phyloP scores from a whole-genome alignment of 1,140 invertebrate species.

The Zaprionus davidi region DNA sequence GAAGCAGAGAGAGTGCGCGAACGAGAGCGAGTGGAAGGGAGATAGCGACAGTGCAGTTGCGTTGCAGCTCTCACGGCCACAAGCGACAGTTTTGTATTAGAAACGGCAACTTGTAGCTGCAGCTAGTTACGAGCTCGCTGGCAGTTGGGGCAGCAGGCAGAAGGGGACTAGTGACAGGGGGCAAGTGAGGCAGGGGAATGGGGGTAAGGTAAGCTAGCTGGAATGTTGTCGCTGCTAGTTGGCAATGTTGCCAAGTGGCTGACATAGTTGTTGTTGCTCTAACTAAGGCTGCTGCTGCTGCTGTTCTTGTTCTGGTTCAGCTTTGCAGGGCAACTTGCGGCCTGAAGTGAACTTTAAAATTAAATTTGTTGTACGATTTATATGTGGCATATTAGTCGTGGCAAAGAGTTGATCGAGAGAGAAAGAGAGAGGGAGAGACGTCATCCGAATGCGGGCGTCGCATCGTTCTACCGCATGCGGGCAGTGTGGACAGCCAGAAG shows the following conservation, averaged over 20 bases:
- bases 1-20: slow-evolving; percentile 9
- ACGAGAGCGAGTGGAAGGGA: slow-evolving; percentile 4
- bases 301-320: slow-evolving; percentile 26
- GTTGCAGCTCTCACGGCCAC: slow-evolving; percentile 71
- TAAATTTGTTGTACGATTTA: slow-evolving; percentile 74
- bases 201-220: slow-evolving; percentile 53
- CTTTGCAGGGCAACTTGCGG: slow-evolving; percentile 52
- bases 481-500: slow-evolving; percentile 16
- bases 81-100: slow-evolving; percentile 81
- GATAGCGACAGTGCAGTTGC: slow-evolving; percentile 44
- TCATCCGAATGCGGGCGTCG: slow-evolving; percentile 61
- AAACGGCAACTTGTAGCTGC: slow-evolving; percentile 78
- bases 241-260: slow-evolving; percentile 77
- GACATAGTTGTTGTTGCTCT: slow-evolving; percentile 71
- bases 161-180: not conserved
- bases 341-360: slow-evolving; percentile 74
- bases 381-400: slow-evolving; percentile 62
- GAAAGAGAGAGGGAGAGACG: slow-evolving; percentile 7
- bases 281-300: slow-evolving; percentile 37
- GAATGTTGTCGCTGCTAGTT: slow-evolving; percentile 80
- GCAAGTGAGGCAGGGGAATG: not conserved
- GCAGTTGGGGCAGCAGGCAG: no score
- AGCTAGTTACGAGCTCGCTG: slow-evolving; percentile 68
- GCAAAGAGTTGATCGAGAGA: slow-evolving; percentile 30
- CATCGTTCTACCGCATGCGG: slow-evolving; percentile 54